Evolutionary conservation across 2,113 vertebrate species (phyloP), one percentile per base, ranked within the genome.

Genomic region (Beaufortia kweichowensis): DNA sequence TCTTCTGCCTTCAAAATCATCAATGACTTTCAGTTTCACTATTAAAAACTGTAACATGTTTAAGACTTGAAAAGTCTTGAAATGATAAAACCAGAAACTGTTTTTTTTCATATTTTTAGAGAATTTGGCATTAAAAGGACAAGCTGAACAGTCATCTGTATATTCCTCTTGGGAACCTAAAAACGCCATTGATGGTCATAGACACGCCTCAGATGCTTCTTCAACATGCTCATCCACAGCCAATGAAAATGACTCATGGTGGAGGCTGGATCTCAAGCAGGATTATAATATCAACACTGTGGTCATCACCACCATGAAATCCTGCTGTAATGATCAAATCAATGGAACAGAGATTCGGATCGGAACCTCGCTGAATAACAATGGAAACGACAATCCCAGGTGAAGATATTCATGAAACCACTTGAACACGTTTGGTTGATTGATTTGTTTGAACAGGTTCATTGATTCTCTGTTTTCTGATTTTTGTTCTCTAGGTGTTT

Each of bases 311-410:
- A 84, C 66, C 0, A n/a, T n/a, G n/a, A n/a, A 83, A 87, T 55
- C 84, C 79, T 59, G 83, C 77, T 53, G 0, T 1, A 0, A 2
- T 0, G 1, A 77, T 0, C 78, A 64, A 53, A 31, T 86, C 29
- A 66, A 65, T 19, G 82, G 70, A 74, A 76, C 81, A 1, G 78
- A 86, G 82, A 83, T 86, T 48, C 83, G 15, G 75, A 83, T 87
- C 9, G 85, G 86, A 50, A 67, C 83, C 61, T 81, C 79, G 1
- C 78, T 79, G 2, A 15, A 55, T 21, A 74, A 82, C 71, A 75
- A 83, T 6, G 84, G 79, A 50, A 84, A 81, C 15, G 24, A 24
- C 9, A 85, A 85, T 67, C 4, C 77, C 31, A 61, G 23, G 81
- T 79, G 9, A 75, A 15, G 41, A 14, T 15, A 46, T 4, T 46